Percentiles rank a stretch among this genome's conserved stretches.
phyloP scores from a whole-genome alignment of 2,888 invertebrate species.

The Esperia sulphurella region DNA sequence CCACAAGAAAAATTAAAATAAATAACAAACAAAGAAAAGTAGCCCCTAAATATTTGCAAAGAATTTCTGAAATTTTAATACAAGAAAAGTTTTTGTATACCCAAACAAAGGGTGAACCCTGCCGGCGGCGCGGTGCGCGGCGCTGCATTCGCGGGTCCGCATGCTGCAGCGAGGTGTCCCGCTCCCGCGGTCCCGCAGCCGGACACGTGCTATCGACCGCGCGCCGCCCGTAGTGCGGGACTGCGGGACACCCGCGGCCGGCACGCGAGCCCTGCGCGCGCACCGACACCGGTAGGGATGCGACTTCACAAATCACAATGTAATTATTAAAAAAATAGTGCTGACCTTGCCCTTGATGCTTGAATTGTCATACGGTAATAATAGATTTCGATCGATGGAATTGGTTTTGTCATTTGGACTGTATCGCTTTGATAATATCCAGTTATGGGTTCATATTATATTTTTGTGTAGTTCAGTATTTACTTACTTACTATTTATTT shows the following conservation, averaged over 20 bases:
- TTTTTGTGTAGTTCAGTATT: too few relatives aligned
- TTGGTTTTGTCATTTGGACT: too few relatives aligned
- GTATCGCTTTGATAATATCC: too few relatives aligned
- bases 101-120: conserved; percentile 16
- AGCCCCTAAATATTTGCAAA: neutral
- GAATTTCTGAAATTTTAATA: neutral
- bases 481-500: too few relatives aligned
- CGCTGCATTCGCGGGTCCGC: neutral
- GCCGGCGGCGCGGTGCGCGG: neutral
- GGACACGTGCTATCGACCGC: conserved; percentile 52
- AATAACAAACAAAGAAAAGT: too few relatives aligned
- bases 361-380: neutral
- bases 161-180: neutral
- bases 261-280: conserved; percentile 7
- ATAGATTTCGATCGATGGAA: too few relatives aligned
- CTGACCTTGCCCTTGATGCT: neutral
- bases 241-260: conserved; percentile 2
- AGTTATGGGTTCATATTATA: too few relatives aligned
- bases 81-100: conserved; percentile 10
- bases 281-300: neutral
- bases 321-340: neutral
- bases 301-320: neutral
- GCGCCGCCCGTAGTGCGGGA: conserved; percentile 29
- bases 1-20: too few relatives aligned
- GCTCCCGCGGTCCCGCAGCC: conserved; percentile 18